Evolutionary conservation across 2,888 invertebrate species (phyloP).

Genomic region (Alitta virens): DNA sequence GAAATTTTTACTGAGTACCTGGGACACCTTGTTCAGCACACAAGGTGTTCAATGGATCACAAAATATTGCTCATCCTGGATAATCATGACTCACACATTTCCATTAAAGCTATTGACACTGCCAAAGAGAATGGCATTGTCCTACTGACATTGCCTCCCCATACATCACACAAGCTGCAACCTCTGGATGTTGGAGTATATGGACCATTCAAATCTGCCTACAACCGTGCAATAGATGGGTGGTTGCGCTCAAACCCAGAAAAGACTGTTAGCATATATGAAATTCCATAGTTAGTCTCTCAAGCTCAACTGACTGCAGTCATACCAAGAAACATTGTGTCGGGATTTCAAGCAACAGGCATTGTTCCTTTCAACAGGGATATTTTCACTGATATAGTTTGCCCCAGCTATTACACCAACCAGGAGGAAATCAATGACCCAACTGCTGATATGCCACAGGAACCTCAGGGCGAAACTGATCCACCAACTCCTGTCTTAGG

Average conservation of each 20-base stretch:
- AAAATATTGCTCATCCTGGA: constrained; percentile 12
- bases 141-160: not conserved
- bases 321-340: constrained; percentile 13
- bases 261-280: constrained; percentile 44
- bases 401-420: constrained; percentile 2
- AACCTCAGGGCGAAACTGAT: too few relatives aligned
- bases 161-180: not conserved
- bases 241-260: constrained; percentile 44
- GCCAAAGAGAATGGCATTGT: constrained; percentile 14
- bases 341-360: constrained; percentile 14
- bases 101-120: constrained; percentile 9
- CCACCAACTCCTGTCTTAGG: too few relatives aligned
- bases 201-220: constrained; percentile 39
- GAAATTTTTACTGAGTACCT: constrained; percentile 11
- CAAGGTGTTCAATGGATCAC: constrained; percentile 12
- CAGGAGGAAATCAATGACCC: too few relatives aligned
- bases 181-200: constrained; percentile 35
- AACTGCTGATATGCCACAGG: too few relatives aligned
- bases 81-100: constrained; percentile 19
- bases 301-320: constrained; percentile 8
- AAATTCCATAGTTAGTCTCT: constrained; percentile 15
- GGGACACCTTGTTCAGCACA: constrained; percentile 9
- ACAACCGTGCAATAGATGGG: constrained; percentile 41
- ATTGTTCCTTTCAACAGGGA: constrained; percentile 17
- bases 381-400: constrained; percentile 14